Evolutionary conservation across 2,797 vertebrate species (phyloP), one percentile per base, ranked within the genome.

Genomic region (Urophycis tenuis): DNA sequence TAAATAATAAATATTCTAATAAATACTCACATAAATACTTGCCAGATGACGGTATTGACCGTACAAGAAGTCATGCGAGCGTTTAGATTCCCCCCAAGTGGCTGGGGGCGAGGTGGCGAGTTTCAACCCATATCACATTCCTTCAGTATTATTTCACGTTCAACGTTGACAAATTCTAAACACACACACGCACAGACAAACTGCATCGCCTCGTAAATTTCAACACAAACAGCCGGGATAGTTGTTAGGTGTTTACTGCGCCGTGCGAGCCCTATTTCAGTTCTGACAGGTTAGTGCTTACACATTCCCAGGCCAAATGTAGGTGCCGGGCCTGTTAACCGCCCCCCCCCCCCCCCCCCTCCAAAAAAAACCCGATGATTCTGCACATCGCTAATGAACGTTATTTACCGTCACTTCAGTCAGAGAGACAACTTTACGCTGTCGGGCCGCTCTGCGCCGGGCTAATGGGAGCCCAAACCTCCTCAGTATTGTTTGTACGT

Each of bases 331-430:
- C 39, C 17, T 41, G 39, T 41, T 41, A 41, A 41, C 39, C 4
- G 11, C 3, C 3, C 12, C 39, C n/a, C n/a, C n/a, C n/a, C n/a
- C n/a, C n/a, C n/a, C n/a, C n/a, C n/a, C n/a, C n/a, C n/a, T n/a
- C n/a, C n/a, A n/a, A n/a, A n/a, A n/a, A n/a, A 41, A 41, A 41
- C 14, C 3, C 39, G 39, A 41, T 41, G 39, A 41, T 41, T 12
- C 5, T 41, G 39, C 39, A 41, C 39, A 41, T 41, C 39, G 14
- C 39, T 41, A 41, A 41, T 41, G 39, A 41, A 70, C 80, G 74
- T 64, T 79, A 88, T 85, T 90, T 91, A 89, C 87, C 88, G 85
- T 64, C 60, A 29, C 60, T 64, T 29, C 60, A 29, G 60, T 29
- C 60, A 64, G 39, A 64, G 60, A 64, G 60, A 25, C 39, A n/a